phyloP scores from a whole-genome alignment of 35 echinoderm and acorn worm genomes.

The Eucidaris tribuloides region DNA sequence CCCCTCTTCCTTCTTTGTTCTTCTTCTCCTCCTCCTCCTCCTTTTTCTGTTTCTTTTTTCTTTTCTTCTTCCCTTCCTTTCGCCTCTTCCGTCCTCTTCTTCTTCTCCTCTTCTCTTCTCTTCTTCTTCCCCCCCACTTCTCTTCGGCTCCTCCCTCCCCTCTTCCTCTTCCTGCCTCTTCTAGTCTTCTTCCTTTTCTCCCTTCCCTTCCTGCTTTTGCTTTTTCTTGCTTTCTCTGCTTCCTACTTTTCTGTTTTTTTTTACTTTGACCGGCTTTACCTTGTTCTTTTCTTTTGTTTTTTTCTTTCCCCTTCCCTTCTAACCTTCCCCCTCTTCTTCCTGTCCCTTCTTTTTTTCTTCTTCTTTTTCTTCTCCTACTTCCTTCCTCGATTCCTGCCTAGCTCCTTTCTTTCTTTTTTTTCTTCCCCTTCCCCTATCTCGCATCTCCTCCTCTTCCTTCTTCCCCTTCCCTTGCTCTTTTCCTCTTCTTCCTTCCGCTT shows the following conservation, averaged over 20 bases:
- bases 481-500: not conserved
- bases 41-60: not conserved
- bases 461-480: not conserved
- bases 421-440: not conserved
- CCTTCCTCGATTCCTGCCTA: not conserved
- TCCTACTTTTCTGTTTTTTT: not conserved
- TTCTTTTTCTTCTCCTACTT: not conserved
- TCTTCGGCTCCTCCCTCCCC: not conserved
- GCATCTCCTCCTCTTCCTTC: not conserved
- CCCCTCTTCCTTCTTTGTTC: no score
- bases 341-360: not conserved
- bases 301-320: not conserved
- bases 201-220: not conserved
- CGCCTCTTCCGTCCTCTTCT: not conserved
- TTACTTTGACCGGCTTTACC: not conserved
- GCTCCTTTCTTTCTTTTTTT: not conserved
- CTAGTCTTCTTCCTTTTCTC: not conserved
- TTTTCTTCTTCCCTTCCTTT: not conserved
- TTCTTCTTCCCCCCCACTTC: not conserved
- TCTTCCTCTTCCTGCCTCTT: not conserved
- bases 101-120: not conserved
- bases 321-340: not conserved
- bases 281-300: not conserved
- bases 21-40: not conserved
- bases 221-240: not conserved